Conservation (phyloP, 2,888 invertebrate species). For the Hypomecis punctinalis region DNA sequence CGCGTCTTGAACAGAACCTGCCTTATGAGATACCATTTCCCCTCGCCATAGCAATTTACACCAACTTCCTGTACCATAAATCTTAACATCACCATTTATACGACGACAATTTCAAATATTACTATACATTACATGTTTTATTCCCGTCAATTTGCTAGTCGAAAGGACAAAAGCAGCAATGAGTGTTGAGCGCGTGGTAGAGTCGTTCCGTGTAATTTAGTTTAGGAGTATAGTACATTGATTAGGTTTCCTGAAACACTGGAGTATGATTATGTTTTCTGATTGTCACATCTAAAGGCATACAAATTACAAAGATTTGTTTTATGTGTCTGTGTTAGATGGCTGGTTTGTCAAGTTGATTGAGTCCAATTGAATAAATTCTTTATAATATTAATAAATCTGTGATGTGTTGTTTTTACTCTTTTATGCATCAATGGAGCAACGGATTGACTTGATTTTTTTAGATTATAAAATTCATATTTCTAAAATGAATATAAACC, state of each 20-base stretch:
- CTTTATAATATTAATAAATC: too few relatives aligned
- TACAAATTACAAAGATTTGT: background rate
- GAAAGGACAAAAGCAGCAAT: background rate
- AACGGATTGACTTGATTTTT: too few relatives aligned
- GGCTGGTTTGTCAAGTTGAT: too few relatives aligned
- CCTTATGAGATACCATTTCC: constrained; percentile 30
- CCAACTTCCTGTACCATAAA: constrained; percentile 24
- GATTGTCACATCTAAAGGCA: constrained; percentile 10
- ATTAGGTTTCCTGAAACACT: constrained; percentile 26
- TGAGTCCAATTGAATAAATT: too few relatives aligned
- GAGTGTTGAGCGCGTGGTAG: background rate
- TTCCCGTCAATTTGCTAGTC: background rate
- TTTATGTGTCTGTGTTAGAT: background rate
- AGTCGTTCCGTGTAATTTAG: background rate
- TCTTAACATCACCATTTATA: background rate
- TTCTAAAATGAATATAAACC: too few relatives aligned
- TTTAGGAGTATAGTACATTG: constrained; percentile 18
- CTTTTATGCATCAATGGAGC: too few relatives aligned
- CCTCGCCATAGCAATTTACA: constrained; percentile 24
- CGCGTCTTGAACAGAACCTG: constrained; percentile 21
- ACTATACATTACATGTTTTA: constrained; percentile 11
- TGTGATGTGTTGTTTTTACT: too few relatives aligned
- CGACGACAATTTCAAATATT: background rate
- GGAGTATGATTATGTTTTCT: constrained; percentile 19
- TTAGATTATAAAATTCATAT: too few relatives aligned